Conservation (phyloP, 2,797 vertebrate species). For the Sebastolobus altivelis region DNA sequence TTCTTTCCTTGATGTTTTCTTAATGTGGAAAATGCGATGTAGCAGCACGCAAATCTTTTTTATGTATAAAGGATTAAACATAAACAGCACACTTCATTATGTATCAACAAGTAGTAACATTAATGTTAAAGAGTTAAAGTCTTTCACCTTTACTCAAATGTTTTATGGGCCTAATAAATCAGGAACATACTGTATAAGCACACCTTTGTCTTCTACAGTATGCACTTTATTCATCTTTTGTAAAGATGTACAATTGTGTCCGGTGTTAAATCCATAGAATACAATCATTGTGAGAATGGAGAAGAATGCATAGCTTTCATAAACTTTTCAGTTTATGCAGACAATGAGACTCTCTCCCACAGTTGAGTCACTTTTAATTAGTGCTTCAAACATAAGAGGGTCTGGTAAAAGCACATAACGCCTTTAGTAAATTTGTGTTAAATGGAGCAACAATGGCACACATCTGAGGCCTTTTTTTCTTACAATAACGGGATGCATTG, state of each 20-base stretch:
- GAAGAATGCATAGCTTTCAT: conserved; percentile 27
- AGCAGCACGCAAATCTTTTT: conserved; percentile 23
- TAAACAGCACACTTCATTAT: conserved; percentile 21
- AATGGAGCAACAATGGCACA: conserved; percentile 40
- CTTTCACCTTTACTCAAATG: neutral
- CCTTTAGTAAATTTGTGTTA: conserved; percentile 37
- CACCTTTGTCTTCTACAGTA: neutral
- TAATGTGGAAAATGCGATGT: conserved; percentile 32
- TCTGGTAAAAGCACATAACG: conserved; percentile 20
- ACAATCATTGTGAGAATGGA: conserved; percentile 3
- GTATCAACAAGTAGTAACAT: neutral
- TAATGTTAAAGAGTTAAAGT: neutral
- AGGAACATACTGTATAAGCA: neutral
- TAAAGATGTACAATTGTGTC: neutral
- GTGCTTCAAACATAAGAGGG: conserved; percentile 40
- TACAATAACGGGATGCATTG: conserved; percentile 28
- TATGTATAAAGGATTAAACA: conserved; percentile 13
- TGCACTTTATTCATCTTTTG: neutral
- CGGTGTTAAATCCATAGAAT: conserved; percentile 8
- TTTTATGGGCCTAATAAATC: neutral
- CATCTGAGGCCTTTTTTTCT: conserved; percentile 32
- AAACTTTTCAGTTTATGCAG: conserved; percentile 18
- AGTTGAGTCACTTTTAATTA: conserved; percentile 44
- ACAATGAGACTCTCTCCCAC: conserved; percentile 32
- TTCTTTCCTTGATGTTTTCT: conserved; percentile 31